Base-by-base conservation (phyloP, 2,888 invertebrate species). In the Trileptium ribeirensis region DNA sequence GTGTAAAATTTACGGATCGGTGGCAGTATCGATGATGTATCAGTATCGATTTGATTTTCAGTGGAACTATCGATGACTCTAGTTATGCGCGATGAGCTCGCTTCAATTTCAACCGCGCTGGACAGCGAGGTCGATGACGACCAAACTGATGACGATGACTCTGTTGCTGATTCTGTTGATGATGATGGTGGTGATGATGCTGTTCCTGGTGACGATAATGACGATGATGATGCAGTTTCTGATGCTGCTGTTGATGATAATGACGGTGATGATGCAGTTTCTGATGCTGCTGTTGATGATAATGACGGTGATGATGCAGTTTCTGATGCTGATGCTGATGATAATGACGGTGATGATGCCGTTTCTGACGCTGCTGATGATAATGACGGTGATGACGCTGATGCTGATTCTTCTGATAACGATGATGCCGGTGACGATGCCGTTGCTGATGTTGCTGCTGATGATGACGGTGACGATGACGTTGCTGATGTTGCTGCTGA, bases 271-370 rank as follows among this genome's bases (percentile, higher is more conserved):
- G 15, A 24, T 29, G 74, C 24, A 29, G 29, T 74, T 15, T n/a
- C 15, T 74, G 29, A 29, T 74, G 29, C 29, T 74, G 74, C 31
- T 74, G 74, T n/a, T 74, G 74, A 74, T 24, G 74, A 74, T 74
- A 33, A 74, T 74, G 74, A 74, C 15, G 29, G 24, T 74, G 74
- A 24, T 24, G 74, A 24, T 74, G 15, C 15, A 29, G 74, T 15
- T 74, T 19, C 24, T 74, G 74, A 24, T 29, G 74, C 31, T 29
- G 29, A 29, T 33, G 15, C 15, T 24, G 74, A 29, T 74, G 29
- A 15, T 15, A 15, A 15, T 15, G 29, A 24, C 15, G 74, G 31
- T 15, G 74, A 74, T 74, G 74, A 24, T 74, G 74, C 15, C 15
- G 74, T 24, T 74, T 19, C 15, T 74, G 29, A 24, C 31, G 74